phyloP scores from a whole-genome alignment of 2,888 invertebrate genomes.

The Orthosia cruda region DNA sequence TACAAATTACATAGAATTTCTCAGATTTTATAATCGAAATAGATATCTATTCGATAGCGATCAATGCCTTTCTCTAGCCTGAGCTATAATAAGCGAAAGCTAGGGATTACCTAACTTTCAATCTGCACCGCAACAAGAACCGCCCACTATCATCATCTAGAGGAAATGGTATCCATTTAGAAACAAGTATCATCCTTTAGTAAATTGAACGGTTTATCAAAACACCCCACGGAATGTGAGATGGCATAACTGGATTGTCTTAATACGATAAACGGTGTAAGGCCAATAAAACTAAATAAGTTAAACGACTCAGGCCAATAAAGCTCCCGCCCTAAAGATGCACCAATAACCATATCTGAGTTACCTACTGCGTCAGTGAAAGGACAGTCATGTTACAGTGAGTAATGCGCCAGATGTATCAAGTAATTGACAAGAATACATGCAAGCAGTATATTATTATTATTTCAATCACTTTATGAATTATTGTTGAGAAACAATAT shows the following conservation, averaged over 20 bases:
- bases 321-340: conserved; percentile 80
- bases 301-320: conserved; percentile 85
- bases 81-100: conserved; percentile 54
- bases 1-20: conserved; percentile 16
- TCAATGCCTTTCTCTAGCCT: conserved; percentile 50
- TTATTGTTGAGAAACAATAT: conserved; percentile 68
- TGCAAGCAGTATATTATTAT: conserved; percentile 78
- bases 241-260: conserved; percentile 84
- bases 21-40: conserved; percentile 30
- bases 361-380: conserved; percentile 62
- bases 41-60: conserved; percentile 34
- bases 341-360: conserved; percentile 78
- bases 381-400: conserved; percentile 71
- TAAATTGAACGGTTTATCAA: conserved; percentile 85
- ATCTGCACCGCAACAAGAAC: conserved; percentile 43
- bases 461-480: conserved; percentile 73
- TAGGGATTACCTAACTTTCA: conserved; percentile 57
- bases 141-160: conserved; percentile 54
- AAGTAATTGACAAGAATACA: conserved; percentile 80
- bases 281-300: conserved; percentile 89
- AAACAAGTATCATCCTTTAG: conserved; percentile 73
- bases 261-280: conserved; percentile 89
- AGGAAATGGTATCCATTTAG: conserved; percentile 60
- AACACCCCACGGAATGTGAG: conserved; percentile 81
- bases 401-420: conserved; percentile 79